phyloP scores from a whole-genome alignment of 2,888 invertebrate species.

The Drosophila eohydei region DNA sequence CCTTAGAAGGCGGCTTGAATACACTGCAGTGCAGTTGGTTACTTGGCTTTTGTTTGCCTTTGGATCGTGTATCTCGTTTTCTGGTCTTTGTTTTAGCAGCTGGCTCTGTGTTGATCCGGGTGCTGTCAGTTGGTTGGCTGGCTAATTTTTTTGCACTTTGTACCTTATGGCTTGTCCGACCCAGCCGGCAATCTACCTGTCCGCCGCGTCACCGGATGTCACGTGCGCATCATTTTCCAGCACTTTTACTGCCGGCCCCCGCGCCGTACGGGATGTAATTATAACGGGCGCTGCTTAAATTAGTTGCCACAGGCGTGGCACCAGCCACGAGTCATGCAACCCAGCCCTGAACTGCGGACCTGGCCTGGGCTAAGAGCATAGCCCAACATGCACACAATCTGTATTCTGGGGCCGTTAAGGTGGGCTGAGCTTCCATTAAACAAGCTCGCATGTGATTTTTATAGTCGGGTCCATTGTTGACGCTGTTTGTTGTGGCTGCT shows the following conservation, averaged over 20 bases:
- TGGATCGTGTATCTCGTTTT: conserved; percentile 58
- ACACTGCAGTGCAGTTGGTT: conserved; percentile 47
- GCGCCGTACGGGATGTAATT: conserved; percentile 51
- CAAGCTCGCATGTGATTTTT: conserved; percentile 54
- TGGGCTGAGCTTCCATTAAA: conserved; percentile 49
- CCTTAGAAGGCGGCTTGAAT: conserved; percentile 6
- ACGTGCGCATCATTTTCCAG: conserved; percentile 77
- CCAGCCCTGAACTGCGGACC: not conserved
- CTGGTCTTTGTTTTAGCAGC: conserved; percentile 53
- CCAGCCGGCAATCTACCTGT: conserved; percentile 11
- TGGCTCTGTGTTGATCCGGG: conserved; percentile 21
- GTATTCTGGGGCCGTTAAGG: conserved; percentile 22
- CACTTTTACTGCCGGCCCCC: conserved; percentile 60
- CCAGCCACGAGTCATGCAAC: conserved; percentile 14
- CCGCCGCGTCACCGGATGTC: conserved; percentile 61
- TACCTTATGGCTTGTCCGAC: conserved; percentile 8
- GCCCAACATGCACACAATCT: conserved; percentile 18
- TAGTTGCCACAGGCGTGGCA: conserved; percentile 54
- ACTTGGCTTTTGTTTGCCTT: conserved; percentile 55
- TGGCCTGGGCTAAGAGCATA: not conserved
- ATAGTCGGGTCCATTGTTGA: conserved; percentile 40
- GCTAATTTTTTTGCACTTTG: conserved; percentile 33
- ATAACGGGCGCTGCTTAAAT: conserved; percentile 70
- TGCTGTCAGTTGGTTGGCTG: conserved; percentile 31
- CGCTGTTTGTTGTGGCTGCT: conserved; percentile 49